Evolutionary conservation across 92 coral and sea anemone genomes (phyloP), one percentile per base, ranked within the genome.

Genomic region (Hydrozoanthus gracilis): DNA sequence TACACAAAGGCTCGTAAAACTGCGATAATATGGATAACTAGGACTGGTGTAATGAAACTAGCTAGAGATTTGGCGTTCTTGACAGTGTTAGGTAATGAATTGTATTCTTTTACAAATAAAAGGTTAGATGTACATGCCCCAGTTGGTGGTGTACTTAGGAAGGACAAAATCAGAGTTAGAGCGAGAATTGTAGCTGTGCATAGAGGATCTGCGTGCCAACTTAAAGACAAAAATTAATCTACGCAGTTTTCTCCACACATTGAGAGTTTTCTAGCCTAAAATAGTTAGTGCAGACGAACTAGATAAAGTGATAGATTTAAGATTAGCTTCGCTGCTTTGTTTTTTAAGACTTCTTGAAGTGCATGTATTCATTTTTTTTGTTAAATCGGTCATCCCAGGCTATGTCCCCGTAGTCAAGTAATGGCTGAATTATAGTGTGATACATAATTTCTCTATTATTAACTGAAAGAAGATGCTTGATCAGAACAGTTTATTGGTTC

Each of bases 311-410:
- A 54, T 54, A 7, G 13, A 52, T 64, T 69, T 20, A 79, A 77
- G 51, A 79, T 58, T 56, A 79, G 7, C 76, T 78, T 87, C 72
- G 39, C 39, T 4, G 90, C 76, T 50, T 77, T 78, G 79, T 79
- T 87, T 56, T 76, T 86, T 27, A 78, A 27, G 39, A 27, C 39
- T 27, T 27, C n/a, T 27, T 27, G 39, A 27, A 27, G 39, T 27
- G 39, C 39, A 27, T 27, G 39, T 27, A 27, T 27, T 27, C 39
- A 27, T 27, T 27, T 27, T n/a, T 27, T 27, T 27, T 27, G 39
- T 27, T 27, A 27, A 27, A 27, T 27, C 39, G 0, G 2, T 27
- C 39, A 27, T 27, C 39, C 2, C 39, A 27, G 39, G 39, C 39
- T 27, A 27, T 27, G 39, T 27, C 39, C 39, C 39, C 39, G 39